Conservation (phyloP, 1,140 invertebrate genomes). For the Cataglyphis hispanica region DNA sequence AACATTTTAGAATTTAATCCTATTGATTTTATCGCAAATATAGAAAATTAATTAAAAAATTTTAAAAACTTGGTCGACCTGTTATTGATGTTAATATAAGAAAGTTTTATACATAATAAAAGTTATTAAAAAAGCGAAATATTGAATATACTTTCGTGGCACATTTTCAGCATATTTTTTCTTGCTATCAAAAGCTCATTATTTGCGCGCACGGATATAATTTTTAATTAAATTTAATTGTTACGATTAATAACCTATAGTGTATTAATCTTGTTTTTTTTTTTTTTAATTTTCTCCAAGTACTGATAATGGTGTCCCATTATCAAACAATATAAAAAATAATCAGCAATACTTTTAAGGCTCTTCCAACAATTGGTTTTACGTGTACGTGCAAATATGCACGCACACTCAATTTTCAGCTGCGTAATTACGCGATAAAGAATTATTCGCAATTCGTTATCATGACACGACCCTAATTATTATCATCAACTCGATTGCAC, state of each 20-base stretch:
- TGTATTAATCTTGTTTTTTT: neutral
- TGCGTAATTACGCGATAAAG: conserved; percentile 37
- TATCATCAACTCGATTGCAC: conserved; percentile 59
- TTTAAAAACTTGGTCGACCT: neutral
- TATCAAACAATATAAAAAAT: conserved; percentile 38
- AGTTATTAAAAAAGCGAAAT: too few relatives aligned
- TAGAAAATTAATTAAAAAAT: neutral
- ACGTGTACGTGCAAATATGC: conserved; percentile 44
- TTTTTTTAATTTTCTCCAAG: neutral
- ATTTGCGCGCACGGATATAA: too few relatives aligned
- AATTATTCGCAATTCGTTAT: conserved; percentile 57
- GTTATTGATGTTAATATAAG: neutral
- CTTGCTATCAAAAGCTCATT: neutral
- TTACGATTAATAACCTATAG: neutral
- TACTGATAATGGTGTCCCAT: conserved; percentile 1
- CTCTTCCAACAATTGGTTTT: conserved; percentile 20
- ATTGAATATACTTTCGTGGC: too few relatives aligned
- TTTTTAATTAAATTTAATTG: neutral
- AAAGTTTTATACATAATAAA: neutral
- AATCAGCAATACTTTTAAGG: conserved; percentile 33
- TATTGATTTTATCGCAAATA: neutral
- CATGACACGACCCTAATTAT: conserved; percentile 50
- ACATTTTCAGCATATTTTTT: neutral
- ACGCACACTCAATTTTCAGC: conserved; percentile 20
- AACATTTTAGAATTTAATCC: neutral